A percentile compares a stretch with the other conserved stretches of the same genome.
Conservation (phyloP, 2,797 vertebrate genomes). For the Jordanella pulchra region DNA sequence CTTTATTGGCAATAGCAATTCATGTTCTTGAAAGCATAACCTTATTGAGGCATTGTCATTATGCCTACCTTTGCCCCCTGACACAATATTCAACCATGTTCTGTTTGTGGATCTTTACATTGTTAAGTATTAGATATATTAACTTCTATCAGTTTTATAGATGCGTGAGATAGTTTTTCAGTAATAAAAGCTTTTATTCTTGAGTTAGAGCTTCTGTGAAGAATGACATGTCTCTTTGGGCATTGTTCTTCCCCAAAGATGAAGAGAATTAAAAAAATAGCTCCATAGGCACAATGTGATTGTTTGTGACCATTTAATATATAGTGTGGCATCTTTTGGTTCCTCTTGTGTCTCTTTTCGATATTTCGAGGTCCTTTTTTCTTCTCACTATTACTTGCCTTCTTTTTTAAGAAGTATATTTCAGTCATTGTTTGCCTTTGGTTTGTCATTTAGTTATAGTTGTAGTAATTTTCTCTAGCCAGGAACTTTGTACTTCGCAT, state of each 20-base stretch:
- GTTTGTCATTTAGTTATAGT: not conserved
- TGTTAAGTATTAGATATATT: not conserved
- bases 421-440: not conserved
- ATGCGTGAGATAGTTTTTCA: not conserved
- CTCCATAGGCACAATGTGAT: not conserved
- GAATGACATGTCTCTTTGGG: not conserved
- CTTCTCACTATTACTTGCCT: not conserved
- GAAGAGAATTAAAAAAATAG: not conserved
- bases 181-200: not conserved
- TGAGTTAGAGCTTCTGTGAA: not conserved
- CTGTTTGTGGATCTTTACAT: not conserved
- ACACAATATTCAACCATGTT: not conserved
- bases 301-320: not conserved
- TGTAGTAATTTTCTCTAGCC: not conserved
- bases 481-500: not conserved
- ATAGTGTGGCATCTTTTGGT: not conserved
- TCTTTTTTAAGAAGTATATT: not conserved
- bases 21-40: not conserved
- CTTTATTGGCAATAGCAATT: not conserved
- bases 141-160: not conserved
- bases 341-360: not conserved
- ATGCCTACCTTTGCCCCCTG: not conserved
- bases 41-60: not conserved
- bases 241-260: not conserved
- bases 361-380: not conserved